phyloP scores from a whole-genome alignment of 2,113 vertebrate species.

The Cisticola juncidis region DNA sequence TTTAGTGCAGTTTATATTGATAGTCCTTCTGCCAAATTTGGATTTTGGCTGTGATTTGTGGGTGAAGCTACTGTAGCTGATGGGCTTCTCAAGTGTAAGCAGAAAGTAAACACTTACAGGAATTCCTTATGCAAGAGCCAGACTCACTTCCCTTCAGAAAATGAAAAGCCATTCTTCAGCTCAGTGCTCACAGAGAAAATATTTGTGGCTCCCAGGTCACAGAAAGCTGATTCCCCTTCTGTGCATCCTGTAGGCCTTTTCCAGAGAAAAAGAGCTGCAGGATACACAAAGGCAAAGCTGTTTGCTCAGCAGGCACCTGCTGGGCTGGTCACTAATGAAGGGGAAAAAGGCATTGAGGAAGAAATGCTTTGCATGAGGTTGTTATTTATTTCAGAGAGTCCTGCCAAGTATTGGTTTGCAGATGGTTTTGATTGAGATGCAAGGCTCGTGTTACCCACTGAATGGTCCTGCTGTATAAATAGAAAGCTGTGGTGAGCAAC shows the following conservation, averaged over 20 bases:
- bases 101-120: slow-evolving; percentile 59
- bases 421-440: slow-evolving; percentile 14
- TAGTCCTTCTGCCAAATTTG: background rate
- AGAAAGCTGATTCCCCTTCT: background rate
- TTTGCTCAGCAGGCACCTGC: slow-evolving; percentile 41
- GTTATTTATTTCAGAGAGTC: background rate
- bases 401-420: slow-evolving; percentile 42
- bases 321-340: background rate
- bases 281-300: background rate
- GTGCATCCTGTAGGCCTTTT: background rate
- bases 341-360: background rate
- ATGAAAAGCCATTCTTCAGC: background rate
- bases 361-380: background rate
- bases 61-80: slow-evolving; percentile 44
- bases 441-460: background rate
- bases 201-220: background rate
- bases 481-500: background rate
- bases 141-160: slow-evolving; percentile 44
- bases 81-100: slow-evolving; percentile 12
- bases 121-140: slow-evolving; percentile 59
- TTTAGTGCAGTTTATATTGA: background rate
- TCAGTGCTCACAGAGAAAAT: background rate
- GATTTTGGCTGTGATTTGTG: slow-evolving; percentile 26
- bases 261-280: background rate
- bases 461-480: background rate